Evolutionary conservation across 2,113 vertebrate genomes (phyloP).

Genomic region (Ochotona curzoniae): DNA sequence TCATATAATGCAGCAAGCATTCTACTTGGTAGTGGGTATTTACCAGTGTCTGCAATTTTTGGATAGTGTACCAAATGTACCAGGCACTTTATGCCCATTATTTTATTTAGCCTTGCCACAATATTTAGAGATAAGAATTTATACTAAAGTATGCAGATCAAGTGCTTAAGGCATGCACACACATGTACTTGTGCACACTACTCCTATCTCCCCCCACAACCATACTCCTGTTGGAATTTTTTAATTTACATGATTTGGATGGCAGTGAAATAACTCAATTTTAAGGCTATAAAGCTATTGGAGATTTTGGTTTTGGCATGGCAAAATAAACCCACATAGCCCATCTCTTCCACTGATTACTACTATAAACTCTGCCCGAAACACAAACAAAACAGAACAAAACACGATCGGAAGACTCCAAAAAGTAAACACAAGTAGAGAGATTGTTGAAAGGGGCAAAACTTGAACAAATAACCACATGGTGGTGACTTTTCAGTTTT

Average conservation of each 20-base stretch:
- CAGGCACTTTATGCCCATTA: not conserved
- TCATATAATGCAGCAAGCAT: not conserved
- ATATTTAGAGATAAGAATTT: slow-evolving; percentile 35
- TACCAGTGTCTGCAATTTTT: slow-evolving; percentile 33
- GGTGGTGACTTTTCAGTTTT: not conserved
- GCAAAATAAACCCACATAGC: slow-evolving; percentile 1
- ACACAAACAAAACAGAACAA: slow-evolving; percentile 52
- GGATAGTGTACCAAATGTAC: not conserved
- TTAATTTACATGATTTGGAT: not conserved
- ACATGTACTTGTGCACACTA: not conserved
- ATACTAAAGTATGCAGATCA: not conserved
- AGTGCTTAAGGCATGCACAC: not conserved
- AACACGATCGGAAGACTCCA: not conserved
- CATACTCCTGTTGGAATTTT: not conserved
- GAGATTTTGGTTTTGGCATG: slow-evolving; percentile 10
- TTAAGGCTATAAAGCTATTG: not conserved
- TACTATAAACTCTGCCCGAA: slow-evolving; percentile 22
- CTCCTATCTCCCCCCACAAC: not conserved
- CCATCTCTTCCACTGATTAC: not conserved
- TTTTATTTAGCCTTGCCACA: slow-evolving; percentile 29
- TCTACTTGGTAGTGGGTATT: slow-evolving; percentile 20
- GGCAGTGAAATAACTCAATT: not conserved
- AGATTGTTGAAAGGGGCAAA: not conserved
- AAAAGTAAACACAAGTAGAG: slow-evolving; percentile 37
- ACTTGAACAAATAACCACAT: not conserved